Evolutionary conservation across 2,113 vertebrate species (phyloP), one percentile per base, ranked within the genome.

Genomic region (Thymallus thymallus): DNA sequence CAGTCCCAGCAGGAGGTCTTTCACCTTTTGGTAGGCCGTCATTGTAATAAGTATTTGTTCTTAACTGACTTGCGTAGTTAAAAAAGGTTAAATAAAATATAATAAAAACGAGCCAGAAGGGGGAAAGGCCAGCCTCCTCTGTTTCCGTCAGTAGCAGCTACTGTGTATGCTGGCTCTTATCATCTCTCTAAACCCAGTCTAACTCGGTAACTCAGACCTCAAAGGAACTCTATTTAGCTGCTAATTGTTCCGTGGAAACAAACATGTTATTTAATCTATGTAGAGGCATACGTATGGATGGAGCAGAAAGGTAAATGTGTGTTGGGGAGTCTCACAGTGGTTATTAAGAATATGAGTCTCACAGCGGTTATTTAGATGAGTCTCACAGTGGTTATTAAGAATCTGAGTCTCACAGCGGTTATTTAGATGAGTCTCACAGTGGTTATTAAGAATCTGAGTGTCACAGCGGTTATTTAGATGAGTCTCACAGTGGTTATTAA

Each of bases 181-280:
- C 77, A 0, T 30, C 29, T 4, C 29, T 85, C 29, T 30, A 30
- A 30, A 30, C 29, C 29, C 41, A 45, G 1, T 12, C 6, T 1
- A 12, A 45, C 41, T 12, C 41, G 10, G 12, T 75, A 79, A 76
- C 78, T 81, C 67, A 1, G 3, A 32, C 75, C 87, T 91, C 85
- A 90, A 87, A 91, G 82, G 79, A 87, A 83, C 84, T 79, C 84
- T 85, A 87, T 90, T 89, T 90, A 85, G 84, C 80, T 45, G 75
- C 80, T 91, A 90, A 91, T 91, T 91, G 88, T 90, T 87, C 87
- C 88, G 88, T 81, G 46, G 80, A 85, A 87, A 86, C 81, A 82
- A 89, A 90, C 85, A 69, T 88, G 85, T 78, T 82, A 91, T 92
- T 88, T 85, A 90, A 88, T 86, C 88, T 80, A 80, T 81, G 85